Percentiles rank a stretch among this genome's conserved stretches.
phyloP scores from a whole-genome alignment of 2,797 vertebrate species.

The Propithecus perrieri region DNA sequence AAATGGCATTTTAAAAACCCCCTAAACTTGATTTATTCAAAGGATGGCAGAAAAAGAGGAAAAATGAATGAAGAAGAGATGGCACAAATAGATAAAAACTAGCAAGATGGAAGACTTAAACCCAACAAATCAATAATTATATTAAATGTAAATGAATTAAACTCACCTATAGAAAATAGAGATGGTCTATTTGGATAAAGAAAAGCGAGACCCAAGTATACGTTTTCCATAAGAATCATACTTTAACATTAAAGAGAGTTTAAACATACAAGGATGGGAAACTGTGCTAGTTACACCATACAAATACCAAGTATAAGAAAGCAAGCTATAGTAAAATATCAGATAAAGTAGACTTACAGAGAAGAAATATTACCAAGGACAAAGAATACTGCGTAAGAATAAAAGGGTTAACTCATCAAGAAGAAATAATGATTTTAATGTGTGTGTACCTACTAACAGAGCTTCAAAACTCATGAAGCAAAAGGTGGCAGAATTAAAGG shows the following conservation, averaged over 20 bases:
- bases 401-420: not conserved
- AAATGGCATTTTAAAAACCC: not conserved
- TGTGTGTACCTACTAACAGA: not conserved
- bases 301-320: not conserved
- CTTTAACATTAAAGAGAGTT: not conserved
- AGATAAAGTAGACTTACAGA: not conserved
- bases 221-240: not conserved
- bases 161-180: not conserved
- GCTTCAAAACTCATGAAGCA: not conserved
- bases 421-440: not conserved
- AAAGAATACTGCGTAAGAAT: not conserved
- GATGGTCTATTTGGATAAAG: not conserved
- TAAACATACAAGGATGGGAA: not conserved
- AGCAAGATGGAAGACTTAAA: not conserved
- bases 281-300: not conserved
- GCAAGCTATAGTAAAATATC: not conserved
- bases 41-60: not conserved
- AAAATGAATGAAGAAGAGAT: not conserved
- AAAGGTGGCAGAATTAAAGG: not conserved
- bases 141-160: not conserved
- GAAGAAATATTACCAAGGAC: not conserved
- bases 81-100: not conserved
- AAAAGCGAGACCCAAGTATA: not conserved
- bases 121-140: not conserved
- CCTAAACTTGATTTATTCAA: not conserved